Evolutionary conservation across 2,888 invertebrate genomes (phyloP), one percentile per base, ranked within the genome.

Genomic region (Chymomyza procnemis): DNA sequence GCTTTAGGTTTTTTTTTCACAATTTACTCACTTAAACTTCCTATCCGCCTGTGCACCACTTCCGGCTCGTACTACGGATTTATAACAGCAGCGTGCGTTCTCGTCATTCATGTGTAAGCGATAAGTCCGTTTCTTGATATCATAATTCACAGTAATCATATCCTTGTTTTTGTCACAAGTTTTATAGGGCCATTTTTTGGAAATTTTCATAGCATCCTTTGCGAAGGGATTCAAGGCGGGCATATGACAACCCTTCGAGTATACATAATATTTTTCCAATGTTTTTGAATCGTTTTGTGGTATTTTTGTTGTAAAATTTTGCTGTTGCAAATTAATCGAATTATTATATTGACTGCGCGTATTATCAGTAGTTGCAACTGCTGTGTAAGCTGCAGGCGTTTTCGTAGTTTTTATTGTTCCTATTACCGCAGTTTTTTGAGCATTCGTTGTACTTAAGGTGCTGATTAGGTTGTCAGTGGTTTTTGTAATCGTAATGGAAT

Each of bases 191-290:
- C 90, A 89, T 48, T 91, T 92, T 30, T 91, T 90, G 66, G 93
- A 92, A 60, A 92, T 92, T 67, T 90, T 89, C 66, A 89, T 90
- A 3, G 91, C 91, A 71, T 92, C 92, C 5, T 78, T 67, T 63
- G 93, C 92, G 68, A 93, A 93, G 3, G 94, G 92, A 79, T 94
- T 92, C 55, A 93, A 75, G 62, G 93, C 92, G 2, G 93, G 92
- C 87, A 95, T 94, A 74, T 92, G 92, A 79, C 95, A 95, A 78
- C 92, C 92, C 8, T 93, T 89, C 68, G 92, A 94, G 90, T 92
- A 87, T 1, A 91, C 90, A 63, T 87, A 87, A 69, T 78, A 91
- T 61, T 88, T 87, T n/a, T 57, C 57, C 34, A 41, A 12, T 41
- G 12, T 41, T 41, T 41, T 41, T 41, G 34, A 3, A 41, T 41